Base-by-base conservation (phyloP, 2,797 vertebrate species). In the Chaenodraco wilsoni region DNA sequence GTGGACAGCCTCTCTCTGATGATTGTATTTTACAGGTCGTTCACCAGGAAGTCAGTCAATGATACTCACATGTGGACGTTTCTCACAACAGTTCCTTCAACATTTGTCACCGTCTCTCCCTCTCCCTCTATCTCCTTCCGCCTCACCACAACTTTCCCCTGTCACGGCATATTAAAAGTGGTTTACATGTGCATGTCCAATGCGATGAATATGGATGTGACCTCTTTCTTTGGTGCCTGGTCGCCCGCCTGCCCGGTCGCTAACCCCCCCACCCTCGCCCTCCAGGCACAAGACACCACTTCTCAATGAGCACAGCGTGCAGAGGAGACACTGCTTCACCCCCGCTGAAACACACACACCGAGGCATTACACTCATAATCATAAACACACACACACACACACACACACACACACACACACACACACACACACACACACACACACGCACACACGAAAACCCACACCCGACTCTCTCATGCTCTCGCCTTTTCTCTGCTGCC, bases 201-300 rank as follows among this genome's bases (percentile, higher is more conserved):
- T 95, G 93, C 95, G 93, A 98, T 99, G 97, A 98, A 99, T 99
- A 99, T 98, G 96, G 94, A 99, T 98, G 96, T 98, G 96, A 98
- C 97, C 97, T 96, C 96, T 95, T 98, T 97, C 95, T 92, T 94
- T 94, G 95, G 94, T 91, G 94, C 95, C 96, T 95, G 95, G 89
- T 78, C 58, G 84, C 83, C 84, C 41, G 84, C 79, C 83, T 95
- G 95, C 90, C 96, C 95, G 95, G 93, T 96, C 89, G 88, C 89
- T 90, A 87, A 72, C 72, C 87, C 91, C 96, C 95, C 88, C 87
- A 88, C 91, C 95, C 93, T 17, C 27, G 27, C 4, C 27, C 27
- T 27, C 27, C 27, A 91, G 96, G 96, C 95, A 95, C 93, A 92
- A 95, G 95, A 71, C 95, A 95, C 93, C 92, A 95, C 94, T 95